Conservation (phyloP, 2,113 vertebrate genomes). For the Pontoporia blainvillei region DNA sequence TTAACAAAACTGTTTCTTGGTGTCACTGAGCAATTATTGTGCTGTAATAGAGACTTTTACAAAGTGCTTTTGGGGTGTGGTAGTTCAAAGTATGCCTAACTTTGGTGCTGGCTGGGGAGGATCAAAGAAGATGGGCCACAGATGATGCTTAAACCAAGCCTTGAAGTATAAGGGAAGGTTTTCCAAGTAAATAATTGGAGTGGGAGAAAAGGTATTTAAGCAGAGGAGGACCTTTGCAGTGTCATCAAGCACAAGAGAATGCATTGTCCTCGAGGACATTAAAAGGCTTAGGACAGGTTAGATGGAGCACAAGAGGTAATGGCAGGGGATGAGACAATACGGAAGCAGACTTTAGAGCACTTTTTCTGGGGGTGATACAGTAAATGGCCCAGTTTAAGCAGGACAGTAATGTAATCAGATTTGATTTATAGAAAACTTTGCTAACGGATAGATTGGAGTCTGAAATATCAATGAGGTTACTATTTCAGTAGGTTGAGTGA, state of each 20-base stretch:
- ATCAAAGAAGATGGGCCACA: not conserved
- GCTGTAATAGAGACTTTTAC: not conserved
- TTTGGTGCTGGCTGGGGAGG: not conserved
- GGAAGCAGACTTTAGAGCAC: not conserved
- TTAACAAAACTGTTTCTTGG: not conserved
- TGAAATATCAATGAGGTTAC: not conserved
- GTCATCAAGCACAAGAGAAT: not conserved
- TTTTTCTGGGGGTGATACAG: not conserved
- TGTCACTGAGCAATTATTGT: not conserved
- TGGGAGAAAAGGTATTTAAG: not conserved
- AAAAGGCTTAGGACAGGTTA: not conserved
- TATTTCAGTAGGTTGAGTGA: not conserved
- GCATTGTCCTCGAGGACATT: not conserved
- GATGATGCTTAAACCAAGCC: not conserved
- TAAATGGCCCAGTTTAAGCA: not conserved
- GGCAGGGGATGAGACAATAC: not conserved
- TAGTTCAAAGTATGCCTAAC: not conserved
- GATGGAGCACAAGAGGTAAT: not conserved
- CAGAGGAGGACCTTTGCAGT: not conserved
- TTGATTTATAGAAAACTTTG: not conserved
- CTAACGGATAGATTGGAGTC: not conserved
- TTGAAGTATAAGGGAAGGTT: not conserved
- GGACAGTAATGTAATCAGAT: not conserved
- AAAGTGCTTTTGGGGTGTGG: not conserved
- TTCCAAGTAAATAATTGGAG: not conserved